A percentile compares a stretch with the other conserved stretches of the same genome.
phyloP scores from a whole-genome alignment of 2,888 invertebrate species.

The Baccha elongata region DNA sequence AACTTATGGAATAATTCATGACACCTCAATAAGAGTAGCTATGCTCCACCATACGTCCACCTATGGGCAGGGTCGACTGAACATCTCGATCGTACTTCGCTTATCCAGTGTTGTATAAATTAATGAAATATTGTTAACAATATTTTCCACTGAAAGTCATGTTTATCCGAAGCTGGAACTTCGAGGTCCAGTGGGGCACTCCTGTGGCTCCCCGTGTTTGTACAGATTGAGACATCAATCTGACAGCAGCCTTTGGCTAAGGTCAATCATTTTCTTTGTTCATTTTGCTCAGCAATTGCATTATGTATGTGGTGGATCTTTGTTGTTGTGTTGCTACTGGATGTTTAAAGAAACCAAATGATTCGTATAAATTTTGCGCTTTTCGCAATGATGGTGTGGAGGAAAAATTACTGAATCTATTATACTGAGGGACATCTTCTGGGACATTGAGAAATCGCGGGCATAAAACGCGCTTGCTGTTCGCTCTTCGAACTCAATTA shows the following conservation, averaged over 20 bases:
- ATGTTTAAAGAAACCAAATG: conserved; percentile 49
- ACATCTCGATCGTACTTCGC: conserved; percentile 35
- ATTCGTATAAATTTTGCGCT: conserved; percentile 70
- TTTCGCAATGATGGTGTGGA: conserved; percentile 28
- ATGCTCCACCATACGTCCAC: conserved; percentile 42
- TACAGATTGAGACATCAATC: conserved; percentile 72
- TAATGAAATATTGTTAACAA: conserved; percentile 72
- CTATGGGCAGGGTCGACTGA: conserved; percentile 67
- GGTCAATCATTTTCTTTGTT: conserved; percentile 73
- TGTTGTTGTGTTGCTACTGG: conserved; percentile 9
- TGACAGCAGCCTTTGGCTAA: conserved; percentile 65
- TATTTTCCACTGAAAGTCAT: conserved; percentile 49
- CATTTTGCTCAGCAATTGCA: conserved; percentile 41
- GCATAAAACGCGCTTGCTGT: conserved; percentile 44
- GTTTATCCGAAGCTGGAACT: conserved; percentile 10
- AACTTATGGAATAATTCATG: conserved; percentile 68
- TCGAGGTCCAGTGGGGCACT: conserved; percentile 42
- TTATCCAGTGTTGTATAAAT: conserved; percentile 58
- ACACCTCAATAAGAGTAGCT: conserved; percentile 43
- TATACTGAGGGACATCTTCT: conserved; percentile 49
- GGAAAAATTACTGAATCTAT: conserved; percentile 71
- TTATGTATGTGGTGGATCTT: conserved; percentile 34
- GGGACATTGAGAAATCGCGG: conserved; percentile 47
- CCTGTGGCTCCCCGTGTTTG: conserved; percentile 46
- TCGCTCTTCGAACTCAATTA: conserved; percentile 63